Conservation (phyloP, 2,113 vertebrate species). For the Entomyzon cyanotis region DNA sequence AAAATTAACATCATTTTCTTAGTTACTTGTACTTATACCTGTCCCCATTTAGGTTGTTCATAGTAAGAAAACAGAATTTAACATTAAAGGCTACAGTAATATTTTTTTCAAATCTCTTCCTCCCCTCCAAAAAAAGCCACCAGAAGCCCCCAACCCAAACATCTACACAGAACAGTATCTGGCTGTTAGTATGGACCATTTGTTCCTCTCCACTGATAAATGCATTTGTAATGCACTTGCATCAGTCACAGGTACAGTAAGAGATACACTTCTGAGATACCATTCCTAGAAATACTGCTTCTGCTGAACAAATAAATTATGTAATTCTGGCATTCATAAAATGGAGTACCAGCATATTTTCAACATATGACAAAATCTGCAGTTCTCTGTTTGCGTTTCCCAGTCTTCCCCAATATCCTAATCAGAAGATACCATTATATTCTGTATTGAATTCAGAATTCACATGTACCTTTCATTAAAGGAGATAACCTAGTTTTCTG, state of each 20-base stretch:
- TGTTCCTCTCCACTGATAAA: neutral
- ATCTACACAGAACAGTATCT: neutral
- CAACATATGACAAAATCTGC: neutral
- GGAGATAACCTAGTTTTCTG: neutral
- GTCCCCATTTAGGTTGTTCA: neutral
- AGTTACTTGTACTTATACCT: neutral
- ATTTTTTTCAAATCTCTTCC: neutral
- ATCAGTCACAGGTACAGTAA: neutral
- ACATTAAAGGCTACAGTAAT: neutral
- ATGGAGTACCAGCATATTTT: neutral
- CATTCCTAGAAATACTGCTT: neutral
- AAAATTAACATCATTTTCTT: neutral
- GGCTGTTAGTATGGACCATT: neutral
- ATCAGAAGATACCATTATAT: neutral
- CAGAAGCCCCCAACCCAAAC: neutral
- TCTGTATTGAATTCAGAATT: neutral
- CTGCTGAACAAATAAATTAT: neutral
- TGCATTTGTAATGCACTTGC: neutral
- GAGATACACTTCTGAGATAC: neutral
- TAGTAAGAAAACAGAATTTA: neutral
- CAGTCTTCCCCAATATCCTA: neutral
- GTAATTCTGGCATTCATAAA: neutral
- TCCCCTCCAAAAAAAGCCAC: rapidly evolving
- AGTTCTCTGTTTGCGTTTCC: neutral
- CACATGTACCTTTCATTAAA: neutral